Conservation (phyloP, 2,888 invertebrate species). For the Drosophila falleni region DNA sequence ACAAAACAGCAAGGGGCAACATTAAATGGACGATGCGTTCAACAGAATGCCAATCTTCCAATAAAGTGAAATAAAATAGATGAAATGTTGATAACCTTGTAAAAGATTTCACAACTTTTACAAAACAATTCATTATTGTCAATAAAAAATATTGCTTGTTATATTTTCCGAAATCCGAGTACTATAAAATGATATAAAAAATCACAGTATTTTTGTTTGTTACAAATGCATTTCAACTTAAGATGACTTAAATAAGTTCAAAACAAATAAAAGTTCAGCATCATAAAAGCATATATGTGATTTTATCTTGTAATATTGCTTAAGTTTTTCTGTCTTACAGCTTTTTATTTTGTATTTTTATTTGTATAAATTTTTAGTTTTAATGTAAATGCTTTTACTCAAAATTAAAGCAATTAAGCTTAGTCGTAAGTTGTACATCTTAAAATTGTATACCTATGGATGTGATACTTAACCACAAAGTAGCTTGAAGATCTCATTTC, state of each 20-base stretch:
- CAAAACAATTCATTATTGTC: conserved; percentile 18
- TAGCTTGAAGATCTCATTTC: not conserved
- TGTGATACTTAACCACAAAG: not conserved
- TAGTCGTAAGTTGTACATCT: not conserved
- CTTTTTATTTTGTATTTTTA: not conserved
- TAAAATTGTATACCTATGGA: not conserved
- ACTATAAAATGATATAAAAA: not conserved
- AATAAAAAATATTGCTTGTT: conserved; percentile 8
- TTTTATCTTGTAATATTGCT: not conserved
- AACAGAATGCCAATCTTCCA: conserved; percentile 31
- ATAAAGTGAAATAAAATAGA: conserved; percentile 19
- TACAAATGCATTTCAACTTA: not conserved
- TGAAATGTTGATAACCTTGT: conserved; percentile 20
- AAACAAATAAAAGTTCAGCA: too few species aligned
- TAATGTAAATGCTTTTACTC: not conserved
- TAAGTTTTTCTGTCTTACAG: too few species aligned
- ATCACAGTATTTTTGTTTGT: not conserved
- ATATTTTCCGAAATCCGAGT: not conserved
- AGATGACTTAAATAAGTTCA: not conserved
- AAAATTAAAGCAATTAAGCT: not conserved
- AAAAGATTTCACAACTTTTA: conserved; percentile 16
- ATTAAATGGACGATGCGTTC: conserved; percentile 21
- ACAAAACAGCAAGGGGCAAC: conserved; percentile 18
- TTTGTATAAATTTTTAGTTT: not conserved
- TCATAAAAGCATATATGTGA: not conserved